Percentiles rank a stretch among this genome's conserved stretches.
These are phyloP conservation scores for Galagoides demidoff DNA, from an alignment of 2,797 vertebrate species.

Conservation along the genomic window DNA sequence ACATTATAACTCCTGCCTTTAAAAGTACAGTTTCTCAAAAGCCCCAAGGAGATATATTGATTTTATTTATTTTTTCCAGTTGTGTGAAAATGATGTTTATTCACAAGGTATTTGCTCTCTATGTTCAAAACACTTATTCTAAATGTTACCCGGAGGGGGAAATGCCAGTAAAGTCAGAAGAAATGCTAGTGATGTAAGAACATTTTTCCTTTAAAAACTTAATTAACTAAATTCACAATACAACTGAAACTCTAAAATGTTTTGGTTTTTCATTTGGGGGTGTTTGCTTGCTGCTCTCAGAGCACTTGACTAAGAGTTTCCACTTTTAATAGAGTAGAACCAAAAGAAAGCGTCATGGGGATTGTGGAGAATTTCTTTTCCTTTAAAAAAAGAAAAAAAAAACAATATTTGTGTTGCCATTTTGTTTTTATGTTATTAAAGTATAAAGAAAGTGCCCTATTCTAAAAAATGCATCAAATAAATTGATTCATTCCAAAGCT, in stretches of 20 bases:
- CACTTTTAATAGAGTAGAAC: background rate
- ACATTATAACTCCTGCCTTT: slow-evolving; percentile 67
- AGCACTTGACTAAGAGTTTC: slow-evolving; percentile 5
- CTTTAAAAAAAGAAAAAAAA: slow-evolving; percentile 4
- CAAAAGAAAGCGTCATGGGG: background rate
- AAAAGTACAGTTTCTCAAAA: slow-evolving; percentile 79
- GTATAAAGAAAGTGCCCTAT: background rate
- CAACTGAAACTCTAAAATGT: background rate
- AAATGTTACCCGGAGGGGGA: slow-evolving; percentile 72
- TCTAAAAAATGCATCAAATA: slow-evolving; percentile 22
- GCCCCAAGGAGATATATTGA: slow-evolving; percentile 80
- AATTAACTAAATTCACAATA: background rate
- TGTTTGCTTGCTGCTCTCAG: slow-evolving; percentile 8
- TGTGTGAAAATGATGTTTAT: slow-evolving; percentile 84
- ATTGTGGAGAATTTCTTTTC: background rate
- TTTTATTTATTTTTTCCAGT: slow-evolving; percentile 79
- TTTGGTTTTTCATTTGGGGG: background rate
- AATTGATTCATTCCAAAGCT: background rate
- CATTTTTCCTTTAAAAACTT: slow-evolving; percentile 55
- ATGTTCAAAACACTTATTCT: slow-evolving; percentile 74
- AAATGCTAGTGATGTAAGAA: slow-evolving; percentile 47
- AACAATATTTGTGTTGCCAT: background rate
- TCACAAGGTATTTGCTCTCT: slow-evolving; percentile 73
- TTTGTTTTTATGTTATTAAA: slow-evolving; percentile 28
- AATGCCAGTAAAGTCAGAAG: slow-evolving; percentile 70